These are phyloP conservation scores for Pteromalus puparum DNA, from an alignment of 1,140 invertebrate genomes.

Conservation along the genomic window DNA sequence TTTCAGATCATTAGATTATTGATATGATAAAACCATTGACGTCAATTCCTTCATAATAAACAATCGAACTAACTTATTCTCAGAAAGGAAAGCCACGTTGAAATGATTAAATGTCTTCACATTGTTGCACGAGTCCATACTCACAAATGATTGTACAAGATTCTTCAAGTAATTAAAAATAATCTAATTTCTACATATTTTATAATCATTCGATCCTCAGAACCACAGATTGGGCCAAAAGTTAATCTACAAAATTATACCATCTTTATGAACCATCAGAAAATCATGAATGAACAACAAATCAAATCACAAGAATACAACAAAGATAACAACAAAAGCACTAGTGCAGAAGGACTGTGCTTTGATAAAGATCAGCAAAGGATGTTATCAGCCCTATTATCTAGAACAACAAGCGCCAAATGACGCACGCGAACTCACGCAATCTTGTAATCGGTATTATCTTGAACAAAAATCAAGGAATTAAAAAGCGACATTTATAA, in stretches of 20 bases:
- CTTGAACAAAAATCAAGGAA: conserved; percentile 63
- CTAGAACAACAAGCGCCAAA: neutral
- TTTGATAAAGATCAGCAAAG: conserved; percentile 6
- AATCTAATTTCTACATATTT: too few relatives aligned
- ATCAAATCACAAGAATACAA: neutral
- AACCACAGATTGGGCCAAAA: neutral
- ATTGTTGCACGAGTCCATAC: neutral
- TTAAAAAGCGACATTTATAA: conserved; percentile 64
- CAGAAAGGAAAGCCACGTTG: neutral
- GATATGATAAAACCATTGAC: conserved; percentile 4
- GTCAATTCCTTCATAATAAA: conserved; percentile 1
- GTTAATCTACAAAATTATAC: neutral
- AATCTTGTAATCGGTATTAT: conserved; percentile 65
- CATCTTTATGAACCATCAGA: neutral
- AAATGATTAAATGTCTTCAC: neutral
- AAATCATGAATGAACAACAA: neutral
- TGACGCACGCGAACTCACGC: conserved; percentile 58
- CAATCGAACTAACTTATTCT: neutral
- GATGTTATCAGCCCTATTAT: neutral
- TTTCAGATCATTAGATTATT: neutral
- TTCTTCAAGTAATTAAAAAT: too few relatives aligned
- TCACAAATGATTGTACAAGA: too few relatives aligned
- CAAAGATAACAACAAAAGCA: neutral
- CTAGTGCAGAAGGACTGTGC: neutral
- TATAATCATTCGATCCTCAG: too few relatives aligned